phyloP scores from a whole-genome alignment of 2,888 invertebrate species.

The Geophilus truncorum region DNA sequence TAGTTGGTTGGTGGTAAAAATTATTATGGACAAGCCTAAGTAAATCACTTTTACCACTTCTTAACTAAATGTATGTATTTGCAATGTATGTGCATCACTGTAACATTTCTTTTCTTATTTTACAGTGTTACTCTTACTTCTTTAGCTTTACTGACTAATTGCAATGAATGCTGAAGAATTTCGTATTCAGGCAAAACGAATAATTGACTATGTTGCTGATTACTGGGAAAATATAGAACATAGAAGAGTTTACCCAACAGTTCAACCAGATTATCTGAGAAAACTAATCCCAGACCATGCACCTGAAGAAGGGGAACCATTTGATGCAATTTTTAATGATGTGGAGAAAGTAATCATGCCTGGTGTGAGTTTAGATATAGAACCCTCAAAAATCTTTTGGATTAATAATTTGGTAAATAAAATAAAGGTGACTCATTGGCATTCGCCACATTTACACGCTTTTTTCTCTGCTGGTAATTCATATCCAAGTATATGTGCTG shows the following conservation, averaged over 20 bases:
- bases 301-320: conserved; percentile 74
- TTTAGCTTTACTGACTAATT: too few relatives aligned
- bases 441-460: conserved; percentile 87
- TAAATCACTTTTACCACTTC: too few relatives aligned
- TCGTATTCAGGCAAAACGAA: conserved; percentile 75
- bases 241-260: conserved; percentile 70
- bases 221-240: conserved; percentile 70
- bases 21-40: too few relatives aligned
- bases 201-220: conserved; percentile 85
- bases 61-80: too few relatives aligned
- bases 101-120: too few relatives aligned
- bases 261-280: conserved; percentile 83
- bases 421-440: conserved; percentile 89
- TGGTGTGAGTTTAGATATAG: conserved; percentile 61
- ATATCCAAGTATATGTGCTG: conserved; percentile 69
- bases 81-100: too few relatives aligned
- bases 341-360: conserved; percentile 85
- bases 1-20: too few relatives aligned
- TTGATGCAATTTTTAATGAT: conserved; percentile 82
- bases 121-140: too few relatives aligned
- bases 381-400: neutral
- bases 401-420: neutral
- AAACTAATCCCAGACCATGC: conserved; percentile 74
- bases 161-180: conserved; percentile 75
- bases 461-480: conserved; percentile 81